Evolutionary conservation across 2,888 invertebrate species (phyloP).

Genomic region (Rhagonycha fulva): DNA sequence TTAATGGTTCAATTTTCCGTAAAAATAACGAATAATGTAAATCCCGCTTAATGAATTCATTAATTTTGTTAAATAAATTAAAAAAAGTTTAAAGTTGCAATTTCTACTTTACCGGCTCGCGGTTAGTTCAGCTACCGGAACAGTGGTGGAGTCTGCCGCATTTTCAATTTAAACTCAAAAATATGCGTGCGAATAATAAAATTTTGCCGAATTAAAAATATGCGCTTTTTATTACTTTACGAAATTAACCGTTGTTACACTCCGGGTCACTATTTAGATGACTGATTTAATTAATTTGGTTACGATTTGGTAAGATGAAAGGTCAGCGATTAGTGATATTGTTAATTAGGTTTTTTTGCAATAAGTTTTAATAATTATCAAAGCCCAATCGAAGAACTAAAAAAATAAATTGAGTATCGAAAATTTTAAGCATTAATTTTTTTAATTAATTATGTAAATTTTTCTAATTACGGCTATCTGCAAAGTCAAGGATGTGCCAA

Average conservation of each 20-base stretch:
- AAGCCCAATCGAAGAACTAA: not conserved
- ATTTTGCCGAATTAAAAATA: not conserved
- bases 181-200: not conserved
- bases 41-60: too few species aligned
- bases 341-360: not conserved
- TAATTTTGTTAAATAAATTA: too few species aligned
- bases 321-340: not conserved
- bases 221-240: not conserved
- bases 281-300: not conserved
- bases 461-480: not conserved
- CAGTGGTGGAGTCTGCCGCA: not conserved
- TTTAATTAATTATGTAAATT: not conserved
- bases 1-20: too few species aligned
- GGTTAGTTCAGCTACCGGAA: not conserved
- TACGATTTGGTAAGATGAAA: not conserved
- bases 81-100: too few species aligned
- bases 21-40: too few species aligned
- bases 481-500: not conserved
- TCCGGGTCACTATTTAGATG: not conserved
- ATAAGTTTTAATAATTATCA: not conserved
- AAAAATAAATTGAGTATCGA: not conserved
- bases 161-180: not conserved
- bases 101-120: not conserved
- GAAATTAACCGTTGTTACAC: not conserved
- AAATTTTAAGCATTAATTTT: not conserved